phyloP scores from a whole-genome alignment of 35 echinoderm and acorn worm species.

The Acanthaster planci region DNA sequence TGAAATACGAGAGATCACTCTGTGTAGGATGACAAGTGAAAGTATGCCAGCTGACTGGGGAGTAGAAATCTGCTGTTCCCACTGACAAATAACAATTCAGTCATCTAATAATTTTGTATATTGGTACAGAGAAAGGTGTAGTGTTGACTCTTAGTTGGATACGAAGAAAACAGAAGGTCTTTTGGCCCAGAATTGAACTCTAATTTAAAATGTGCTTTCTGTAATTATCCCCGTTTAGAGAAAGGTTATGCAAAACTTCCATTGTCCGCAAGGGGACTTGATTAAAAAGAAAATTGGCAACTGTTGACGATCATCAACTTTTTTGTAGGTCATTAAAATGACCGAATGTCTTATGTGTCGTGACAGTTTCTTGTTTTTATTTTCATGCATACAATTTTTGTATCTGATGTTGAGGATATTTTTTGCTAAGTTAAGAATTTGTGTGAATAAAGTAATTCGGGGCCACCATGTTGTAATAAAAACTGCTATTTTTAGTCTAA shows the following conservation, averaged over 20 bases:
- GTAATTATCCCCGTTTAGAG: too few species aligned
- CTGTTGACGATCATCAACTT: neutral
- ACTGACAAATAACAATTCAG: too few species aligned
- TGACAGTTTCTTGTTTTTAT: neutral
- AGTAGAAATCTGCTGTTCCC: too few species aligned
- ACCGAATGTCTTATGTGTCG: neutral
- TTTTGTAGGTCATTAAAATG: conserved; percentile 24
- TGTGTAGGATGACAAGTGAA: too few species aligned
- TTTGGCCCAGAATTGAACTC: too few species aligned
- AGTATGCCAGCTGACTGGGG: too few species aligned
- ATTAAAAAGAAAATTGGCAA: neutral
- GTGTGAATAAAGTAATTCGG: conserved; percentile 26
- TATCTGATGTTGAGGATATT: conserved; percentile 16
- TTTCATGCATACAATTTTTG: conserved; percentile 28
- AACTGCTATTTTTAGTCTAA: conserved; percentile 31
- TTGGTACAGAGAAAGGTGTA: too few species aligned
- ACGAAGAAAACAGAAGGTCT: too few species aligned
- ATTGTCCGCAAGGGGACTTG: neutral
- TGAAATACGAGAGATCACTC: too few species aligned
- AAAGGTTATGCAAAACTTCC: conserved; percentile 4
- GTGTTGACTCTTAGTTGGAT: too few species aligned
- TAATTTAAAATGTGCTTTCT: too few species aligned
- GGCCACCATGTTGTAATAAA: conserved; percentile 31
- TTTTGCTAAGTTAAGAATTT: conserved; percentile 30
- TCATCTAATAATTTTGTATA: too few species aligned